Evolutionary conservation across 1,140 invertebrate species (phyloP), one percentile per base, ranked within the genome.

Genomic region (Musca domestica): DNA sequence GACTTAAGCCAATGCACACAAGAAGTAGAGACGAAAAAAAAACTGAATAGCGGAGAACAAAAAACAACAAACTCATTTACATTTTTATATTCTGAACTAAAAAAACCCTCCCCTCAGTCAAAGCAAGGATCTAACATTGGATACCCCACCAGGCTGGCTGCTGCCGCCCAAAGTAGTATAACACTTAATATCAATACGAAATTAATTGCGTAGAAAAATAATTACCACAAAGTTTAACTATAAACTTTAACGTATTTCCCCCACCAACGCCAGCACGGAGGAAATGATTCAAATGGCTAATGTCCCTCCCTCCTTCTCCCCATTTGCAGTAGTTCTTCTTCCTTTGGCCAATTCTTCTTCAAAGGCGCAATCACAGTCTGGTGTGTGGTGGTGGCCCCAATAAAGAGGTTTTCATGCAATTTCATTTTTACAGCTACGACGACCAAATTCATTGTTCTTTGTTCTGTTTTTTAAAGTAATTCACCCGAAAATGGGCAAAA

Each of bases 201-300:
- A 67, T 67, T 67, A 67, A 67, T 67, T 67, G 65, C 49, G 49
- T 67, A 52, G 65, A 67, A 67, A 67, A 67, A 67, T 67, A 67
- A 67, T 67, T 49, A 54, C 49, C 30, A 34, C 23, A 67, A 67
- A 51, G 19, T 67, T 67, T 54, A 67, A 67, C 48, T 30, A 56
- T 49, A 41, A 30, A 23, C 54, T 67, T 67, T 27, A 67, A 66
- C 25, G 23, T n/a, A 34, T 54, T 54, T 51, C 27, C 10, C 12
- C 9, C 9, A 1, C 58, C 34, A 41, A n/a, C 10, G 12, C 34
- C 34, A 12, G 10, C 34, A 12, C 2, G 34, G 34, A 12, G 34
- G 34, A 9, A 30, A 30, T 30, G 27, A 19, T 54, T 5, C 5
- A 19, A 48, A 48, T 48, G 15, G 48, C 48, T 51, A 22, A 19